A percentile compares a stretch with the other conserved stretches of the same genome.
Evolutionary conservation across 2,797 vertebrate species (phyloP).

Genomic region (Cossypha niveicapilla): DNA sequence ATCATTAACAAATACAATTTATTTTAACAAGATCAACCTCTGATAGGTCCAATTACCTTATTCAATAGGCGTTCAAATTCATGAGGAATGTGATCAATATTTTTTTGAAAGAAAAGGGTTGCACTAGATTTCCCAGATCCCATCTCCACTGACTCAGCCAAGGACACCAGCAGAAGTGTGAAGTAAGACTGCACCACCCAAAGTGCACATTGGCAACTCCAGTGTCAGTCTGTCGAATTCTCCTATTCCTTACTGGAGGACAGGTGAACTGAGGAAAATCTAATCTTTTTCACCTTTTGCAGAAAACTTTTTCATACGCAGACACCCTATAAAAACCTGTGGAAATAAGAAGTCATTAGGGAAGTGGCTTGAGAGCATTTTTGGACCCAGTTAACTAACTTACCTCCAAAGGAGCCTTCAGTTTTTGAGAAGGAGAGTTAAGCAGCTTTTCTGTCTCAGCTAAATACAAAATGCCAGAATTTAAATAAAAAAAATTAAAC

Average conservation of each 20-base stretch:
- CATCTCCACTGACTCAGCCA: background rate
- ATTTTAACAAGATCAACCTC: background rate
- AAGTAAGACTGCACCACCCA: background rate
- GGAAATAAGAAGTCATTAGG: background rate
- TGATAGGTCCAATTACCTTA: background rate
- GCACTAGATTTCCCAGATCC: background rate
- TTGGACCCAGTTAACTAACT: background rate
- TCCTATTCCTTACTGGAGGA: background rate
- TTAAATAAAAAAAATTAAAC: background rate
- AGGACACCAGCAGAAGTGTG: background rate
- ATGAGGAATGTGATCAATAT: rapidly evolving
- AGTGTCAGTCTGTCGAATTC: background rate
- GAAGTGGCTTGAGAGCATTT: background rate
- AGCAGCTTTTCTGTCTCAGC: background rate
- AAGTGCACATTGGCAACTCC: background rate
- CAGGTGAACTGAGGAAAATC: background rate
- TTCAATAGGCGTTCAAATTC: background rate
- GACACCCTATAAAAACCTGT: background rate
- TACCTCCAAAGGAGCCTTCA: background rate
- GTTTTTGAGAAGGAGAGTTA: background rate
- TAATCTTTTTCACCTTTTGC: background rate
- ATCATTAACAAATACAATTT: rapidly evolving
- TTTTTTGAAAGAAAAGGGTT: background rate
- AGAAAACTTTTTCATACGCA: background rate
- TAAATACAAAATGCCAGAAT: background rate